Base-by-base conservation (phyloP, 1,140 invertebrate genomes). In the Drosophila virilis region DNA sequence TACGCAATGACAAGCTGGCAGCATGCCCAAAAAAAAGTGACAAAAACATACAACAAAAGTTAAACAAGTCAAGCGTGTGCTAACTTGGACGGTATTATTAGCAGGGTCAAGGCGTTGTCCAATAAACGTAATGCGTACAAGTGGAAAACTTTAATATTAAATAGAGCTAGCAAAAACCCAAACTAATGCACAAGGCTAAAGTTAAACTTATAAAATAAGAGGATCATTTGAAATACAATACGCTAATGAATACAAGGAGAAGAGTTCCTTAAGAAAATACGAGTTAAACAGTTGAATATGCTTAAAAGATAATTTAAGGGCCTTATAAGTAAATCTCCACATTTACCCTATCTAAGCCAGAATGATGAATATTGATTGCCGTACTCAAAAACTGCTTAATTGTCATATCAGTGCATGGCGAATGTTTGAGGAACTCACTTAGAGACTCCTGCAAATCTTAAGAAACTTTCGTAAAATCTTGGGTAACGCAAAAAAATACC, bases 21-120 rank as follows among this genome's bases (percentile, higher is more conserved):
- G 52, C 10, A 10, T n/a, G 57, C 2, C 42, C 17, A 22, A 2
- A 35, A 70, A 85, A 74, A 88, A 88, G 82, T 86, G 82, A 83
- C 79, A 88, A 73, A 67, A 83, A 74, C 83, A 78, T 22, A 64
- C 60, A 83, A 68, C 80, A 74, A 67, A 89, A 77, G 80, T 89
- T 77, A 78, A 79, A 70, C 77, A 89, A 89, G 83, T 89, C 83
- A 89, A 89, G 83, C 84, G 80, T 84, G 80, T 80, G 66, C 69
- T 77, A 73, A 88, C 89, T 77, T 80, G 59, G 48, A 52, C 22
- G 17, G 17, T 70, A 76, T 71, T 78, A 76, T 74, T 67, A 68
- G 65, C 67, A 59, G 68, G 79, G 12, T 10, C 5, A 22, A 38
- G 38, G 37, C 55, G 48, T 60, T 61, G 57, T 17, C 57, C 74